A percentile compares a stretch with the other conserved stretches of the same genome.
Conservation (phyloP, 2,797 vertebrate species). For the Trichosurus vulpecula region DNA sequence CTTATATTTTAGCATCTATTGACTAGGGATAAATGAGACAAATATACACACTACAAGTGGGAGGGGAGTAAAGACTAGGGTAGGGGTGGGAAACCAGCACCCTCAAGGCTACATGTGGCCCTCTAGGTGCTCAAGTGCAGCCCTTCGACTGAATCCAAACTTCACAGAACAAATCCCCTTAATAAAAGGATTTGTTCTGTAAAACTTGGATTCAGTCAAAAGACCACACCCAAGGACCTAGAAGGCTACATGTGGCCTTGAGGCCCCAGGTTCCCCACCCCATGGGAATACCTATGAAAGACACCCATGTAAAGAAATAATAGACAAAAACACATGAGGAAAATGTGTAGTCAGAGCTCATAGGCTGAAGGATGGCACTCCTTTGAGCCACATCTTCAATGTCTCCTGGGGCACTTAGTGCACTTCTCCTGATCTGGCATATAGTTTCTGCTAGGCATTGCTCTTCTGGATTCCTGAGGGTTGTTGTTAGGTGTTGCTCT, state of each 20-base stretch:
- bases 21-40: not conserved
- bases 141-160: no score
- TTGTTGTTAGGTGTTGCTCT: not conserved
- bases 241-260: no score
- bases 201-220: no score
- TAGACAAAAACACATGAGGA: not conserved
- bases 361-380: not conserved
- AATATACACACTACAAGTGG: not conserved
- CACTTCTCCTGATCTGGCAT: not conserved
- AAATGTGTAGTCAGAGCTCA: not conserved
- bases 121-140: no score
- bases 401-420: not conserved
- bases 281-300: not conserved
- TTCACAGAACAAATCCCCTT: no score
- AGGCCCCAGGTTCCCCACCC: no score
- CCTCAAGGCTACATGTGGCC: no score
- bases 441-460: not conserved
- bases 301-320: not conserved
- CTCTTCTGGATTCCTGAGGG: not conserved
- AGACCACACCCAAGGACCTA: no score
- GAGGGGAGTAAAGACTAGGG: not conserved
- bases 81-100: no score
- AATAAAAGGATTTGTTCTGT: no score
- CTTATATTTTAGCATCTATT: not conserved
- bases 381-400: not conserved